Evolutionary conservation across 2,888 invertebrate species (phyloP).

Genomic region (Anaspis maculata): DNA sequence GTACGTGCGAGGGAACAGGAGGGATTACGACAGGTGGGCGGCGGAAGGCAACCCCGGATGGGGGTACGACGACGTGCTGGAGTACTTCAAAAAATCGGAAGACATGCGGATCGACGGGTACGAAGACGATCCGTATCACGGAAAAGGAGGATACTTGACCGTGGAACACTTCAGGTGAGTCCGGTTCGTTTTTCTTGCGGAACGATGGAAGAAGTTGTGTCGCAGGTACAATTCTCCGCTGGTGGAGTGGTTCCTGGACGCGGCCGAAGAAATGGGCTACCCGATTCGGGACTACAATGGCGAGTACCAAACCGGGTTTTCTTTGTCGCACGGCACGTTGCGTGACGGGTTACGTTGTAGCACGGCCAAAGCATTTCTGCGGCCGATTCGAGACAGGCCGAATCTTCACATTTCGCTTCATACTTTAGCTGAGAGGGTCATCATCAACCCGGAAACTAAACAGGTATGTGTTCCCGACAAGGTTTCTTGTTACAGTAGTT

Average conservation of each 20-base stretch:
- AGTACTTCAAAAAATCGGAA: conserved; percentile 75
- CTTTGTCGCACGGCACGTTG: conserved; percentile 67
- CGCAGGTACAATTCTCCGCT: conserved; percentile 59
- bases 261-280: conserved; percentile 64
- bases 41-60: conserved; percentile 67
- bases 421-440: conserved; percentile 54
- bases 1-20: conserved; percentile 74
- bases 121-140: conserved; percentile 55
- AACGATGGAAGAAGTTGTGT: conserved; percentile 1
- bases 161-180: conserved; percentile 60
- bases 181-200: background rate
- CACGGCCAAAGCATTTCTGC: conserved; percentile 72
- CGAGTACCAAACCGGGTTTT: conserved; percentile 68
- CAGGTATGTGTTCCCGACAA: too few relatives aligned
- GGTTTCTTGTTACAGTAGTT: too few relatives aligned
- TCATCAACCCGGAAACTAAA: conserved; percentile 52
- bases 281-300: conserved; percentile 68
- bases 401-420: conserved; percentile 58
- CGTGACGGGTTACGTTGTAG: conserved; percentile 74
- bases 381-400: conserved; percentile 55
- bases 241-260: conserved; percentile 58
- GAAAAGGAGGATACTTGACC: conserved; percentile 61
- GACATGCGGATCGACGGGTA: conserved; percentile 61
- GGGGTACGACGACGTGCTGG: conserved; percentile 65
- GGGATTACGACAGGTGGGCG: conserved; percentile 83